Conservation (phyloP, 2,888 invertebrate species). For the Phalera bucephala region DNA sequence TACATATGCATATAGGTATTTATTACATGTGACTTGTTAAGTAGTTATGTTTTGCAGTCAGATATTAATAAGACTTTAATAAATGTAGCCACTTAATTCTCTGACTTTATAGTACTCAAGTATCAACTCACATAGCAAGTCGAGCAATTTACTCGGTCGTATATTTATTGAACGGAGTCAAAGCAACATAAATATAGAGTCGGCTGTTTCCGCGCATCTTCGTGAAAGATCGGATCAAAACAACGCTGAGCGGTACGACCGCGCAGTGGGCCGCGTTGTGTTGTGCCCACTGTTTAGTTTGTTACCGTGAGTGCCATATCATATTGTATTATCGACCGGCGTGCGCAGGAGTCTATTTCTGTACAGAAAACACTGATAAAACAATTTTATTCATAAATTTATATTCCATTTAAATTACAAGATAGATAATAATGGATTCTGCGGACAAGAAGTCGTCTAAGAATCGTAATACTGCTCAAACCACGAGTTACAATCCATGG, state of each 20-base stretch:
- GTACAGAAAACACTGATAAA: conserved; percentile 1
- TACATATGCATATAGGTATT: too few relatives aligned
- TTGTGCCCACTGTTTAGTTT: conserved; percentile 41
- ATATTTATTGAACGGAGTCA: too few relatives aligned
- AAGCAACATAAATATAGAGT: conserved; percentile 49
- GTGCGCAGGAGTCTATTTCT: conserved; percentile 44
- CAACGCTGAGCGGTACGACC: conserved; percentile 43
- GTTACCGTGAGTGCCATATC: conserved; percentile 49
- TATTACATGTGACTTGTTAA: too few relatives aligned
- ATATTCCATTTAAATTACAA: too few relatives aligned
- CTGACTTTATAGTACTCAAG: too few relatives aligned
- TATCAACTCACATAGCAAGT: too few relatives aligned
- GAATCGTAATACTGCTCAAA: conserved; percentile 43
- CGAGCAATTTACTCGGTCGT: not conserved
- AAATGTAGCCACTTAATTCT: too few relatives aligned
- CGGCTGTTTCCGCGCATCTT: conserved; percentile 59
- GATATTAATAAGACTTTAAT: too few relatives aligned
- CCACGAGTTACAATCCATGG: conserved; percentile 63
- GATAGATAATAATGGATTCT: conserved; percentile 56
- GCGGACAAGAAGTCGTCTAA: conserved; percentile 52
- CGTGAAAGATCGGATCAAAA: conserved; percentile 68
- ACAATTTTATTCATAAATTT: conserved; percentile 4
- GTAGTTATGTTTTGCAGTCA: too few relatives aligned
- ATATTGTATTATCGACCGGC: conserved; percentile 55
- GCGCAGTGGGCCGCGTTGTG: conserved; percentile 4